phyloP scores from a whole-genome alignment of 2,888 invertebrate genomes.

The Altica lythri region DNA sequence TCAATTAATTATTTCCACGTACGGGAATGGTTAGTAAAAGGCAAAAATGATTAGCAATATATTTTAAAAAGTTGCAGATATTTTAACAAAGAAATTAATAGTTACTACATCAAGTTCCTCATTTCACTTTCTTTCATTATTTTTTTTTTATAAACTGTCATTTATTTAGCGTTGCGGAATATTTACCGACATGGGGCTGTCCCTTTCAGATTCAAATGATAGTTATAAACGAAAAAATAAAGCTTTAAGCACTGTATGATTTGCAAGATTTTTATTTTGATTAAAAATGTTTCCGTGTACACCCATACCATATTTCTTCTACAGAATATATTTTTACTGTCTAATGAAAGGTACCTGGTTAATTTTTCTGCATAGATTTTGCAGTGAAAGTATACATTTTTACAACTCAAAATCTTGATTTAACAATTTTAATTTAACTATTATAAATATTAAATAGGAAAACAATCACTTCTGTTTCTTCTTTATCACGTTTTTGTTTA shows the following conservation, averaged over 20 bases:
- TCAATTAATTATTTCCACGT: too few species aligned
- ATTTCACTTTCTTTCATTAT: conserved; percentile 3
- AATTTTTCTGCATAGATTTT: too few species aligned
- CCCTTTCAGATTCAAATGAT: conserved; percentile 1
- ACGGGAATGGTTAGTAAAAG: too few species aligned
- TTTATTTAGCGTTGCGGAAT: conserved; percentile 4
- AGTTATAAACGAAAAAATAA: neutral
- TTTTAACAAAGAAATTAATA: conserved; percentile 11
- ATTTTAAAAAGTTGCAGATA: conserved; percentile 2
- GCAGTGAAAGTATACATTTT: too few species aligned
- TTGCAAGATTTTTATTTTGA: neutral
- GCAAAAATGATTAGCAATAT: conserved; percentile 4
- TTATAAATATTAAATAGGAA: too few species aligned
- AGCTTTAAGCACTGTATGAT: neutral
- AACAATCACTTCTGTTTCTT: too few species aligned
- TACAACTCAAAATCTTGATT: neutral
- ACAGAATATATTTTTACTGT: too few species aligned
- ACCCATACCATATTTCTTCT: too few species aligned
- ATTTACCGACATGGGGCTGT: conserved; percentile 4
- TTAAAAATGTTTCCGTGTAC: neutral
- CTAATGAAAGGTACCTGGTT: too few species aligned
- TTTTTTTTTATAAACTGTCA: neutral
- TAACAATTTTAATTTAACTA: too few species aligned
- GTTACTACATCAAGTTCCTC: neutral
- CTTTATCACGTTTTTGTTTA: too few species aligned